Percentiles rank a stretch among this genome's conserved stretches.
These are phyloP conservation scores for Chrysemys picta DNA, from an alignment of 2,113 vertebrate species.

Conservation along the genomic window DNA sequence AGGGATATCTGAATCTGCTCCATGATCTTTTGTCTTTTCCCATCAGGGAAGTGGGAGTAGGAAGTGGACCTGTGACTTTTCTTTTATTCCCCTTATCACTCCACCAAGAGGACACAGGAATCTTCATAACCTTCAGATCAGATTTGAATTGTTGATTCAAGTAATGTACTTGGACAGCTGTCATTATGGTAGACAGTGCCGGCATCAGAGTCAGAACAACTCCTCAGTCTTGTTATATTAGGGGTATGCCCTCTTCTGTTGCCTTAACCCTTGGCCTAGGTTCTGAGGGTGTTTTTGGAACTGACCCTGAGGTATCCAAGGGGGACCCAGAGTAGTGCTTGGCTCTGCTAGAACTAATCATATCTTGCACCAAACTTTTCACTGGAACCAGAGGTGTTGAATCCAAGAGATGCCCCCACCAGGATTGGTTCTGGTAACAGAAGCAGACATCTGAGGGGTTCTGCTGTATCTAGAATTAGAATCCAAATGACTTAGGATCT, in stretches of 20 bases:
- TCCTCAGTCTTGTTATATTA: neutral
- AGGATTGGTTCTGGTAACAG: neutral
- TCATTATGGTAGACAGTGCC: neutral
- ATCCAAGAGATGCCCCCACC: too few species aligned
- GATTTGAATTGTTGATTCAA: neutral
- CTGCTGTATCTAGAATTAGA: neutral
- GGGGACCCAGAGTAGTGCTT: neutral
- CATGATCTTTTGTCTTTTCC: neutral
- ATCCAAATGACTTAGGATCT: neutral
- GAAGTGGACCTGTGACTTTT: neutral
- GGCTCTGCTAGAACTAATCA: neutral
- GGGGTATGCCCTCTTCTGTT: neutral
- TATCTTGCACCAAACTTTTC: neutral
- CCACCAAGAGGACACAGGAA: neutral
- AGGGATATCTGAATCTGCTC: neutral
- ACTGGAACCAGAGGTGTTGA: neutral
- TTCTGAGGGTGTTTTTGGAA: accelerated
- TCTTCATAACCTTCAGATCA: neutral
- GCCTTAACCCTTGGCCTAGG: neutral
- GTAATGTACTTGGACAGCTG: neutral
- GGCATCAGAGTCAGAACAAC: neutral
- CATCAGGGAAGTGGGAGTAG: neutral
- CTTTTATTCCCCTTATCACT: neutral
- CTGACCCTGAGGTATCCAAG: neutral
- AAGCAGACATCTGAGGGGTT: neutral